Evolutionary conservation across 1,140 invertebrate genomes (phyloP).

Genomic region (Drosophila aff.): DNA sequence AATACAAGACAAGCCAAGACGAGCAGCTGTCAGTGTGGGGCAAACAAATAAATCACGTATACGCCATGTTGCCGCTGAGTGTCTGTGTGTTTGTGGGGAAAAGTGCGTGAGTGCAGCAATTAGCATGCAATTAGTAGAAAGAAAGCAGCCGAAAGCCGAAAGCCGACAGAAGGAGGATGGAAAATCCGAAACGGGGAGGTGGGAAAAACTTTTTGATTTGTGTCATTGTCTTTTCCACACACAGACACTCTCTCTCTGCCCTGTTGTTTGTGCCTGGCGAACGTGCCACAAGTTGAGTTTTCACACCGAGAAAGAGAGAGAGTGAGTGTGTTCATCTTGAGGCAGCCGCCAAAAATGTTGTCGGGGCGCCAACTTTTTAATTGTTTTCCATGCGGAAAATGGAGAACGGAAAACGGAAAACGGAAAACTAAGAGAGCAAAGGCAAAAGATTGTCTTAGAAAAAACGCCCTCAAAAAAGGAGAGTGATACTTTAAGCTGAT

Average conservation of each 20-base stretch:
- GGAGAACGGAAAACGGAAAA: too few species aligned
- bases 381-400: slow-evolving; percentile 50
- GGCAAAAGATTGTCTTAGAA: not conserved
- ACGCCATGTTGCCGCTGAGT: slow-evolving; percentile 44
- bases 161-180: not conserved
- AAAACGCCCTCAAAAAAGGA: not conserved
- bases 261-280: slow-evolving; percentile 38
- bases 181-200: slow-evolving; percentile 25
- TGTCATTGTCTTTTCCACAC: slow-evolving; percentile 67
- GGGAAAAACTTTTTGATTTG: slow-evolving; percentile 78
- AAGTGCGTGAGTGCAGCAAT: slow-evolving; percentile 57
- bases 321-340: slow-evolving; percentile 32
- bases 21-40: not conserved
- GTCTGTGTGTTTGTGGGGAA: not conserved
- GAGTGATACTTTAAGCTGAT: slow-evolving; percentile 21
- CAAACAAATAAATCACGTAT: slow-evolving; percentile 74
- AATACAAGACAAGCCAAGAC: not conserved
- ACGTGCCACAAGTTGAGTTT: slow-evolving; percentile 76
- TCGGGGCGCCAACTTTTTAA: slow-evolving; percentile 74
- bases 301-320: slow-evolving; percentile 8
- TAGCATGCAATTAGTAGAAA: slow-evolving; percentile 70
- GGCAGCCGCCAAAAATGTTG: slow-evolving; percentile 62
- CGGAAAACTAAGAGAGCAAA: not conserved
- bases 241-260: slow-evolving; percentile 2
- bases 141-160: slow-evolving; percentile 11